Percentiles rank a stretch among this genome's conserved stretches.
These are phyloP conservation scores for Trachelus troglodyta DNA, from an alignment of 2,888 invertebrate species.

Conservation along the genomic window DNA sequence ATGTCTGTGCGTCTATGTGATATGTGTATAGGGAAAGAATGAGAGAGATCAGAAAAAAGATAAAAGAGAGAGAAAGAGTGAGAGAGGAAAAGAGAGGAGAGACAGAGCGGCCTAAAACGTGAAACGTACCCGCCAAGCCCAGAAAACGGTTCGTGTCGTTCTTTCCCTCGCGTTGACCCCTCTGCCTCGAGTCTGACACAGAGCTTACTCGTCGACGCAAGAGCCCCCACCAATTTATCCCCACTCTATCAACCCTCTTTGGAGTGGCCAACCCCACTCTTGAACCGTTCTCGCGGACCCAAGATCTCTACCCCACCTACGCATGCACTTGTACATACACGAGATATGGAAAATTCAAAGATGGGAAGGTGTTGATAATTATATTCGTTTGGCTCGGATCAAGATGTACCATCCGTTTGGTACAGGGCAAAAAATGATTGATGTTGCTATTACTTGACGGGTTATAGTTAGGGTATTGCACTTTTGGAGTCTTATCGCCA, in stretches of 20 bases:
- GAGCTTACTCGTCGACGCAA: constrained; percentile 50
- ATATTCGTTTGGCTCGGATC: background rate
- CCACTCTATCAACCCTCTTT: constrained; percentile 14
- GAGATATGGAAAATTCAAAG: background rate
- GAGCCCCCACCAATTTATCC: constrained; percentile 31
- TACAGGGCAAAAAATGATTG: background rate
- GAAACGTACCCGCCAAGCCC: constrained; percentile 62
- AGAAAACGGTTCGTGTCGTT: constrained; percentile 60
- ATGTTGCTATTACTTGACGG: background rate
- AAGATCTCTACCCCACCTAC: constrained; percentile 10
- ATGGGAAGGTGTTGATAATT: constrained; percentile 4
- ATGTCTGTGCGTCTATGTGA: background rate
- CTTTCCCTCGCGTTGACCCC: constrained; percentile 63
- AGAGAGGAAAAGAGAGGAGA: constrained; percentile 13
- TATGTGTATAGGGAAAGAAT: background rate
- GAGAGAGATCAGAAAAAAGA: constrained; percentile 5
- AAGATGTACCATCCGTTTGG: background rate
- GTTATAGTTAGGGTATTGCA: background rate
- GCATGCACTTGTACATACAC: background rate
- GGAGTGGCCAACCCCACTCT: constrained; percentile 15
- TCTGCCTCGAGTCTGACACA: constrained; percentile 64
- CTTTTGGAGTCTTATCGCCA: background rate
- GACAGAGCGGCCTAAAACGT: constrained; percentile 14
- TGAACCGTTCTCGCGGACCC: constrained; percentile 7
- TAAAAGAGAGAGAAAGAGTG: constrained; percentile 16